Conservation (phyloP, 2,113 vertebrate species). For the Fregetta grallaria region DNA sequence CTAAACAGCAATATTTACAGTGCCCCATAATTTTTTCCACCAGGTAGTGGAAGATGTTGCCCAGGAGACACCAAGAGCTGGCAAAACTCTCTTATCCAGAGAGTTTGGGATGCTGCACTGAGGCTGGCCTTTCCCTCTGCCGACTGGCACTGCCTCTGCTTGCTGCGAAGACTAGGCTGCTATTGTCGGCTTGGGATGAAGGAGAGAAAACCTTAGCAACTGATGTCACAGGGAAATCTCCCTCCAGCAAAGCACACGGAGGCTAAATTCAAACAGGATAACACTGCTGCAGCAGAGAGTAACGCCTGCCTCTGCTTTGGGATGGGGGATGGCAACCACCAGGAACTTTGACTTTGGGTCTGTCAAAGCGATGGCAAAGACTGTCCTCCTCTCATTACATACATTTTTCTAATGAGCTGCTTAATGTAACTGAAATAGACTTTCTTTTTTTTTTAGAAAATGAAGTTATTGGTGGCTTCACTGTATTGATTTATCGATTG, state of each 20-base stretch:
- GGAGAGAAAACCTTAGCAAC: neutral
- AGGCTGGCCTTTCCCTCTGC: neutral
- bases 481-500: neutral
- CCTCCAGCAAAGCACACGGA: rapidly evolving
- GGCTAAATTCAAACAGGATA: neutral
- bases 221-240: neutral
- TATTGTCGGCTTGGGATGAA: neutral
- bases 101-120: neutral
- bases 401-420: neutral
- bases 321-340: neutral
- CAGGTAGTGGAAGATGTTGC: neutral
- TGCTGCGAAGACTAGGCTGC: neutral
- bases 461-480: neutral
- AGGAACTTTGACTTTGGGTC: neutral
- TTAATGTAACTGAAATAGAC: neutral
- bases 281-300: neutral
- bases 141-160: neutral
- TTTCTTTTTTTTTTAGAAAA: neutral
- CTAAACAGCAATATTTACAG: neutral
- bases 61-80: neutral
- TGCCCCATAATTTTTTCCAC: neutral
- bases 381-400: neutral
- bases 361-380: neutral
- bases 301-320: rapidly evolving
- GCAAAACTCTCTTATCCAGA: neutral